These are phyloP conservation scores for Sisyra terminalis DNA, from an alignment of 2,888 invertebrate genomes.

Conservation along the genomic window DNA sequence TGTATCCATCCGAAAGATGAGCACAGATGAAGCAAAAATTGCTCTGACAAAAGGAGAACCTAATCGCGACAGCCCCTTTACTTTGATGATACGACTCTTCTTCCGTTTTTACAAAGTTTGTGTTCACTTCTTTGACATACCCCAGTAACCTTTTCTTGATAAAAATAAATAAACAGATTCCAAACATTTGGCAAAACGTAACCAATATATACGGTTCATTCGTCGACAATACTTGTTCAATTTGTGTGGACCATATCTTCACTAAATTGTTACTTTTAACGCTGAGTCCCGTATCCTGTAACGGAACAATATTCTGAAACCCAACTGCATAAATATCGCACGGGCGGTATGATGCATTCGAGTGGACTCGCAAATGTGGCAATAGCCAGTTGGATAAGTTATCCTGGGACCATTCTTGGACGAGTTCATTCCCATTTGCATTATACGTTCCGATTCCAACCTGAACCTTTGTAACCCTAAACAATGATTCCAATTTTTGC, in stretches of 20 bases:
- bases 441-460: background rate
- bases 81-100: background rate
- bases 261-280: background rate
- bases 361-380: background rate
- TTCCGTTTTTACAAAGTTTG: background rate
- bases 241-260: background rate
- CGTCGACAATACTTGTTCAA: background rate
- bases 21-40: constrained; percentile 1
- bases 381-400: background rate
- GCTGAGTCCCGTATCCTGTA: background rate
- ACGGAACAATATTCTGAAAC: constrained; percentile 1
- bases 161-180: constrained; percentile 1
- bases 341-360: background rate
- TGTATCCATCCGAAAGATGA: background rate
- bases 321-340: constrained; percentile 1
- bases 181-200: background rate
- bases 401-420: background rate
- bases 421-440: background rate
- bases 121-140: background rate
- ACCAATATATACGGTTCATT: background rate
- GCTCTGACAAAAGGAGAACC: background rate
- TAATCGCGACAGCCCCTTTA: background rate
- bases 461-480: background rate
- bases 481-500: no score
- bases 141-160: background rate